These are phyloP conservation scores for Aleiodes testaceus DNA, from an alignment of 2,888 invertebrate species.

Conservation along the genomic window DNA sequence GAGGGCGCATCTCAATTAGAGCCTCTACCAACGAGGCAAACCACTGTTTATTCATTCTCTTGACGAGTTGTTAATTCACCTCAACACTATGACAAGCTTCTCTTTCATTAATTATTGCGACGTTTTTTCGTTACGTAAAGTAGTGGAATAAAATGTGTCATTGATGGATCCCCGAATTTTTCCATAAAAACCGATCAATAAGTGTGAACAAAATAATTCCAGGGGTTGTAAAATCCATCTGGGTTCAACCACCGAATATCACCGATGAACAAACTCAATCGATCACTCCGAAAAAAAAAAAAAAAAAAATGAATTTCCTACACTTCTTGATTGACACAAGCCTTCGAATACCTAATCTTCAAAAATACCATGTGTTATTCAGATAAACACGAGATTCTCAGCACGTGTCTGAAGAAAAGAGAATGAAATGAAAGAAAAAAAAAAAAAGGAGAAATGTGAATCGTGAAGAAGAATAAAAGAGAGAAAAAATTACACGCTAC, in stretches of 20 bases:
- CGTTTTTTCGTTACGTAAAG: too few relatives aligned
- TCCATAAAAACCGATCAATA: slow-evolving; percentile 49
- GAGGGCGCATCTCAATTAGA: slow-evolving; percentile 71
- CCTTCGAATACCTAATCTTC: slow-evolving; percentile 22
- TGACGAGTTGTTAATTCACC: slow-evolving; percentile 65
- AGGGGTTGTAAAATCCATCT: slow-evolving; percentile 23
- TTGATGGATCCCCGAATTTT: slow-evolving; percentile 50
- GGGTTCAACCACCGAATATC: slow-evolving; percentile 29
- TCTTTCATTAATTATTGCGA: too few relatives aligned
- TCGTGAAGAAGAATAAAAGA: slow-evolving; percentile 23
- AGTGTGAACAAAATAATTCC: not conserved
- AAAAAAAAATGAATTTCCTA: slow-evolving; percentile 17
- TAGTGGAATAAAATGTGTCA: too few relatives aligned
- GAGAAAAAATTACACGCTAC: slow-evolving; percentile 41
- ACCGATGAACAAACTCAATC: slow-evolving; percentile 39
- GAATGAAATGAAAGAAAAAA: not conserved
- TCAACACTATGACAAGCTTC: slow-evolving; percentile 26
- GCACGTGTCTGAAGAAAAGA: slow-evolving; percentile 10
- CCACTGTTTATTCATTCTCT: slow-evolving; percentile 63
- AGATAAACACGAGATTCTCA: not conserved
- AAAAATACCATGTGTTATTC: slow-evolving; percentile 20
- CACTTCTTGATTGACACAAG: slow-evolving; percentile 41
- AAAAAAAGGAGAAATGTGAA: slow-evolving; percentile 2
- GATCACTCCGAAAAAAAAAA: slow-evolving; percentile 35
- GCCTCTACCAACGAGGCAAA: slow-evolving; percentile 49